phyloP scores from a whole-genome alignment of 2,113 vertebrate genomes.

The Aleadryas rufinucha region DNA sequence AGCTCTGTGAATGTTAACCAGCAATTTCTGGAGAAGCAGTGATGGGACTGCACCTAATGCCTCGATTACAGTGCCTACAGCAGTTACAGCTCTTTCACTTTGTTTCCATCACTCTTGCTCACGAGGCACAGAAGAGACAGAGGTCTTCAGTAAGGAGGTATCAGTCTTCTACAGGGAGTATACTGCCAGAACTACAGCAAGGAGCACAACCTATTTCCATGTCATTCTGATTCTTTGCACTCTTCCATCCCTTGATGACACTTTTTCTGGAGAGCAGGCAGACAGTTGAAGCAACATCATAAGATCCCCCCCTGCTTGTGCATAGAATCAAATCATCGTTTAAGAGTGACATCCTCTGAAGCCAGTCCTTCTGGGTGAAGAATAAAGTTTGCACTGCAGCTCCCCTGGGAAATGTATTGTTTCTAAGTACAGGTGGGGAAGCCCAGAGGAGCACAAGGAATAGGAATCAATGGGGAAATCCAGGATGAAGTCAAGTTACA shows the following conservation, averaged over 20 bases:
- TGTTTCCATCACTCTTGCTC: not conserved
- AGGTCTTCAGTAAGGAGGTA: not conserved
- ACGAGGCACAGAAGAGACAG: not conserved
- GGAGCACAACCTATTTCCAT: not conserved
- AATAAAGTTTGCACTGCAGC: not conserved
- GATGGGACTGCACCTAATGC: not conserved
- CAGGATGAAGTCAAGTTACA: not conserved
- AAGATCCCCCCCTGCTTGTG: not conserved
- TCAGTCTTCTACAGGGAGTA: not conserved
- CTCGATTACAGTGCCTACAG: not conserved
- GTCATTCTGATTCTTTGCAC: not conserved
- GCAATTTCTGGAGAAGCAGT: not conserved
- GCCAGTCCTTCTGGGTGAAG: not conserved
- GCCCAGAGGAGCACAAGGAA: not conserved
- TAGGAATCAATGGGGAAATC: not conserved
- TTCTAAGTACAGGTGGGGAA: not conserved
- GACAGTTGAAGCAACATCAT: not conserved
- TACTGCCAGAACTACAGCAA: fast-evolving
- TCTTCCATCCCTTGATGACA: not conserved
- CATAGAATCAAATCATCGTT: not conserved
- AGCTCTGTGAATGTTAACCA: not conserved
- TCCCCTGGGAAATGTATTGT: not conserved
- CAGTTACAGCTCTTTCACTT: not conserved
- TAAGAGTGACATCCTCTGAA: not conserved
- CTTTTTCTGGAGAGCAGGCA: not conserved